phyloP scores from a whole-genome alignment of 2,888 invertebrate genomes.

The Pimpla rufipes region DNA sequence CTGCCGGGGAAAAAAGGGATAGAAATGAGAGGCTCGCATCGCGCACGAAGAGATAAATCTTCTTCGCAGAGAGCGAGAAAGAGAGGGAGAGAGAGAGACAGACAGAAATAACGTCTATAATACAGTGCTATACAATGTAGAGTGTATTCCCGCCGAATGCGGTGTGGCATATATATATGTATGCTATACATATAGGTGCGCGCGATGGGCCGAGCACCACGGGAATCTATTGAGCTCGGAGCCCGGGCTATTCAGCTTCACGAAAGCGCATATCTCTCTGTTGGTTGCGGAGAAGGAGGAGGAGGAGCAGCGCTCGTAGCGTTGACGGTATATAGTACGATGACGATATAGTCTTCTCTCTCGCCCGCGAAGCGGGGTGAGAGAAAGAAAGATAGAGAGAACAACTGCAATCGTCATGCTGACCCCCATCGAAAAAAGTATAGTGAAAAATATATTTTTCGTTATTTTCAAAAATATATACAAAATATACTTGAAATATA shows the following conservation, averaged over 20 bases:
- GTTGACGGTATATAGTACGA: slow-evolving; percentile 4
- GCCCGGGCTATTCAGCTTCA: slow-evolving; percentile 81
- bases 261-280: slow-evolving; percentile 79
- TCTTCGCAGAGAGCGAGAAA: not conserved
- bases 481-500: too few relatives aligned
- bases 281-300: slow-evolving; percentile 31
- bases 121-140: not conserved
- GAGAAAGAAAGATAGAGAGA: not conserved
- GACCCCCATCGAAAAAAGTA: too few relatives aligned
- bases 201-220: slow-evolving; percentile 75
- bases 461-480: too few relatives aligned
- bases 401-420: too few relatives aligned
- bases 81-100: not conserved
- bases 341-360: not conserved
- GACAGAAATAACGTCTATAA: not conserved
- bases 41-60: slow-evolving; percentile 33
- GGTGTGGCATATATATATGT: too few relatives aligned
- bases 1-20: slow-evolving; percentile 6
- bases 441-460: too few relatives aligned
- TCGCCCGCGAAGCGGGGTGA: not conserved
- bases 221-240: slow-evolving; percentile 75
- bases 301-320: slow-evolving; percentile 8
- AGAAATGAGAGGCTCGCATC: slow-evolving; percentile 5
- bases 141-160: slow-evolving; percentile 16
- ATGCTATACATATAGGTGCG: not conserved